phyloP scores from a whole-genome alignment of 2,888 invertebrate genomes.

The Cheilosia vulpina region DNA sequence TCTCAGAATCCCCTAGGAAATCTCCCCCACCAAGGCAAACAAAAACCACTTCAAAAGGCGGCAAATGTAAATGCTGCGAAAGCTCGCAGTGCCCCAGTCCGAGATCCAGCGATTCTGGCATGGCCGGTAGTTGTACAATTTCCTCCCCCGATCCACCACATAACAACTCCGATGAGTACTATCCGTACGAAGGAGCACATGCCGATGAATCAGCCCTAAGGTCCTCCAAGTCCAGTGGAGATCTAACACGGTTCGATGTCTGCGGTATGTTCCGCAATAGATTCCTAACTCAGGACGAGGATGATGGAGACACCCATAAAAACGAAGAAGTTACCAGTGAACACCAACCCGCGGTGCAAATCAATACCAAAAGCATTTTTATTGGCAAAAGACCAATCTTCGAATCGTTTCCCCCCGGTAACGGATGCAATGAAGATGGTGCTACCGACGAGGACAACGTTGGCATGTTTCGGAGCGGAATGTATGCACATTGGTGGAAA shows the following conservation, averaged over 20 bases:
- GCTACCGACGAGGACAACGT: slow-evolving; percentile 60
- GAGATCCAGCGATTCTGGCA: slow-evolving; percentile 91
- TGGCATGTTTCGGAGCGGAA: slow-evolving; percentile 89
- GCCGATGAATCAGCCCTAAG: slow-evolving; percentile 35
- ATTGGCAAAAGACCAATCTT: slow-evolving; percentile 76
- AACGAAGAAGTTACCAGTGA: slow-evolving; percentile 40
- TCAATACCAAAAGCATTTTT: slow-evolving; percentile 82
- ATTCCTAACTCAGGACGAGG: slow-evolving; percentile 80
- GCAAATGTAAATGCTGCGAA: slow-evolving; percentile 86
- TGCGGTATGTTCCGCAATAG: slow-evolving; percentile 83
- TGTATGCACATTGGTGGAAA: slow-evolving; percentile 97
- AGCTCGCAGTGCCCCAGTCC: slow-evolving; percentile 88
- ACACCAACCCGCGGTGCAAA: slow-evolving; percentile 76
- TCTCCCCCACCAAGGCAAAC: slow-evolving; percentile 61
- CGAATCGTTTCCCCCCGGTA: slow-evolving; percentile 56
- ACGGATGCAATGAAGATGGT: slow-evolving; percentile 66
- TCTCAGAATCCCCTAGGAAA: slow-evolving; percentile 44
- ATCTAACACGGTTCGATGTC: slow-evolving; percentile 81
- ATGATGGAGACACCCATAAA: slow-evolving; percentile 20
- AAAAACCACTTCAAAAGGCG: slow-evolving; percentile 61
- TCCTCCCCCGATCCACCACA: slow-evolving; percentile 88
- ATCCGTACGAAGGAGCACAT: slow-evolving; percentile 43
- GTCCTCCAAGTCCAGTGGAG: slow-evolving; percentile 74
- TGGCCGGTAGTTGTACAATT: slow-evolving; percentile 92
- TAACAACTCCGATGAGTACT: slow-evolving; percentile 65